Percentiles rank a stretch among this genome's conserved stretches.
Conservation (phyloP, 2,888 invertebrate genomes). For the Drosophila stalkeri region DNA sequence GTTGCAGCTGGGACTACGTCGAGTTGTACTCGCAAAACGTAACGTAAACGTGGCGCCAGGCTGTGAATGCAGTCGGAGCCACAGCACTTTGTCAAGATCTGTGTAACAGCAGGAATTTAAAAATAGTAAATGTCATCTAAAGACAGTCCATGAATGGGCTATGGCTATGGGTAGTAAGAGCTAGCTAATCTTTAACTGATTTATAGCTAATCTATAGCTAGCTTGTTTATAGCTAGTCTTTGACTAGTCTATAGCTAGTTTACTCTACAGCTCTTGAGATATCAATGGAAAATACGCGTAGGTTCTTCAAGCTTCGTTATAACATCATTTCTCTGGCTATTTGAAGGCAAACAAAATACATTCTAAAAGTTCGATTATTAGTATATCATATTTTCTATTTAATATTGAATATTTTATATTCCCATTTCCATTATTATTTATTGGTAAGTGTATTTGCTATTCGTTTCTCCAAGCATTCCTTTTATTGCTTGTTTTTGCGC, state of each 20-base stretch:
- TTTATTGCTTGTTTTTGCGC: constrained; percentile 31
- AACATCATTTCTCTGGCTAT: neutral
- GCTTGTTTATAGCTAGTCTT: neutral
- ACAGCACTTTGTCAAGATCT: constrained; percentile 6
- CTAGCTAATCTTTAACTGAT: neutral
- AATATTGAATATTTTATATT: neutral
- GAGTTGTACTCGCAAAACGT: constrained; percentile 48
- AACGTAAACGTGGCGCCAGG: constrained; percentile 51
- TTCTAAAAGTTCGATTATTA: too few relatives aligned
- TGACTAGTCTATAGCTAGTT: neutral
- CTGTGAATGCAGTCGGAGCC: constrained; percentile 2
- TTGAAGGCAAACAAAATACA: neutral
- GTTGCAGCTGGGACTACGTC: constrained; percentile 27
- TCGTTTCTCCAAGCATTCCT: neutral
- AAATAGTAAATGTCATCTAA: neutral
- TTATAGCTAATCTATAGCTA: neutral
- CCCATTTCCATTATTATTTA: neutral
- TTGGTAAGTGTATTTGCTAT: neutral
- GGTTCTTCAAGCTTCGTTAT: neutral
- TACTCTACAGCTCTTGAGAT: neutral
- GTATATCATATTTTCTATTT: too few relatives aligned
- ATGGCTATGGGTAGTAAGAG: neutral
- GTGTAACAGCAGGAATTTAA: constrained; percentile 1
- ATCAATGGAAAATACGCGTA: neutral
- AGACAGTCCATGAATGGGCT: neutral